phyloP scores from a whole-genome alignment of 2,888 invertebrate species.

The Ypsolopha sequella region DNA sequence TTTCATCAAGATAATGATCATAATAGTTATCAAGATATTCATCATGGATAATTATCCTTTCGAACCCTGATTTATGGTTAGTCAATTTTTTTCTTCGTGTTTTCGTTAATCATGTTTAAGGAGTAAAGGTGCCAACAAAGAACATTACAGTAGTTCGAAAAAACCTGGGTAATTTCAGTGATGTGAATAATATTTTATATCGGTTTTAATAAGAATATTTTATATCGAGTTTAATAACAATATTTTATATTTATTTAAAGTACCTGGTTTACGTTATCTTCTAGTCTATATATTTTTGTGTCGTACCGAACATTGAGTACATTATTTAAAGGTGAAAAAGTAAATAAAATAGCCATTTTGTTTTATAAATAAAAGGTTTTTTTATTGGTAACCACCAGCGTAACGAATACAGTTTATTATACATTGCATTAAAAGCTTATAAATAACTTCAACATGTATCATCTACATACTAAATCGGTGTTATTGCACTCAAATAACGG shows the following conservation, averaged over 20 bases:
- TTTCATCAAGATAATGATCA: too few species aligned
- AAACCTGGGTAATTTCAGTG: too few species aligned
- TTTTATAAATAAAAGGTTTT: neutral
- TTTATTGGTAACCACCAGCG: neutral
- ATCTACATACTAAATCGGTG: constrained; percentile 1
- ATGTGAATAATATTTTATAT: neutral
- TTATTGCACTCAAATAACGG: constrained; percentile 44
- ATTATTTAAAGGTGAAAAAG: too few species aligned
- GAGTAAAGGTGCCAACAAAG: too few species aligned
- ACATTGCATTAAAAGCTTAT: neutral
- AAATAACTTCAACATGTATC: constrained; percentile 4
- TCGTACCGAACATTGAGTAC: neutral
- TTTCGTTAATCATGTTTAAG: too few species aligned
- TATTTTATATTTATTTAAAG: neutral
- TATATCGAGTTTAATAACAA: neutral
- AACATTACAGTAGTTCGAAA: too few species aligned
- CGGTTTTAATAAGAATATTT: neutral
- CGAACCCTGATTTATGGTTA: too few species aligned
- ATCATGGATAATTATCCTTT: too few species aligned
- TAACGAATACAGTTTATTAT: neutral
- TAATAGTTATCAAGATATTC: too few species aligned
- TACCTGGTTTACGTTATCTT: neutral
- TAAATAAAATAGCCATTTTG: neutral
- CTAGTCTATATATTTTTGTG: neutral
- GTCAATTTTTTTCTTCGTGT: too few species aligned